Conservation (phyloP, 2,888 invertebrate species). For the Drosophila pseudotalamancana region DNA sequence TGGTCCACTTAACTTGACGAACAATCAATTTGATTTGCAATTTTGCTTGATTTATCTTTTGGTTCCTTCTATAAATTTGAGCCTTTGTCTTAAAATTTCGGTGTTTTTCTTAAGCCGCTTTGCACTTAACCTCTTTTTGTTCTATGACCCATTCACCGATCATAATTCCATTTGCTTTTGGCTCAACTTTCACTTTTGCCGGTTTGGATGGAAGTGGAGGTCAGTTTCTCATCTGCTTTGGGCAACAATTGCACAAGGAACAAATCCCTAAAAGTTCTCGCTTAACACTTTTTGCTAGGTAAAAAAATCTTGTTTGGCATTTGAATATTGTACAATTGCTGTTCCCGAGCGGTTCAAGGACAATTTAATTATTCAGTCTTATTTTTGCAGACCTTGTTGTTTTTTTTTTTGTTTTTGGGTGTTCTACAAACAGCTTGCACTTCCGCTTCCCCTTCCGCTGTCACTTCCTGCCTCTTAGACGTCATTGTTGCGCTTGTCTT, state of each 20-base stretch:
- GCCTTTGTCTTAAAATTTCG: not conserved
- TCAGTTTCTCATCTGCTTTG: conserved; percentile 24
- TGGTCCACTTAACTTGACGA: not conserved
- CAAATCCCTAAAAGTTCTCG: conserved; percentile 17
- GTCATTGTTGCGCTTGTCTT: conserved; percentile 69
- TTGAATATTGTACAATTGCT: conserved; percentile 55
- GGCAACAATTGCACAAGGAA: conserved; percentile 52
- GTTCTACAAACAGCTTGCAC: conserved; percentile 67
- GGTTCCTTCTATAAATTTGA: not conserved
- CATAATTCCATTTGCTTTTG: conserved; percentile 43
- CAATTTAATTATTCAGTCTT: conserved; percentile 75
- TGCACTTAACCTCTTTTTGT: conserved; percentile 23
- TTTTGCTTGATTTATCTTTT: not conserved
- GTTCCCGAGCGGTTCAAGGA: conserved; percentile 65
- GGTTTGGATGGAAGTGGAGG: conserved; percentile 10
- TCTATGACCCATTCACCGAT: conserved; percentile 44
- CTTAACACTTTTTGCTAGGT: not conserved
- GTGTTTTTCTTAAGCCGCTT: conserved; percentile 36
- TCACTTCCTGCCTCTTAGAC: conserved; percentile 21
- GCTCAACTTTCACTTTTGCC: conserved; percentile 56
- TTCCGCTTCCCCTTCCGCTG: conserved; percentile 56
- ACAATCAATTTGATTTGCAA: not conserved
- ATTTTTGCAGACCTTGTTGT: conserved; percentile 28
- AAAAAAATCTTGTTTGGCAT: conserved; percentile 39
- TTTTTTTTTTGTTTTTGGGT: conserved; percentile 1